Evolutionary conservation across 1,140 invertebrate species (phyloP).

Genomic region (Drosophila bocki): DNA sequence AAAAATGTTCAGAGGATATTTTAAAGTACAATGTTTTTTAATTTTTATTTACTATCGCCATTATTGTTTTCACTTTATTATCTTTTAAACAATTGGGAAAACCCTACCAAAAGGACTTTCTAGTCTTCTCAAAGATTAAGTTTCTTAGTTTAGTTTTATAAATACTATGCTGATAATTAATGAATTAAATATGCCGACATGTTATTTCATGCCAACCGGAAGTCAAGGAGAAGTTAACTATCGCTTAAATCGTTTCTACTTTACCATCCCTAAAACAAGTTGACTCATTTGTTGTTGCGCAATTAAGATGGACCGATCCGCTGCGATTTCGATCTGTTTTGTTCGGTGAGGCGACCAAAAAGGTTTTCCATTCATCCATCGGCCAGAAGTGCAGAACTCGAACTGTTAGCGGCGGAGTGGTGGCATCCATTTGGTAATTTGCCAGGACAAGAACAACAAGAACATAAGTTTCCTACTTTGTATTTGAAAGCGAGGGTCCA

Average conservation of each 20-base stretch:
- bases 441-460: constrained; percentile 49
- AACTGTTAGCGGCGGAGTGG: constrained; percentile 58
- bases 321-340: constrained; percentile 59
- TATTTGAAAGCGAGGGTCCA: constrained; percentile 33
- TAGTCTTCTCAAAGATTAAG: too few species aligned
- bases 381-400: constrained; percentile 40
- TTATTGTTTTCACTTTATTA: too few species aligned
- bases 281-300: constrained; percentile 36
- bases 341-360: constrained; percentile 39
- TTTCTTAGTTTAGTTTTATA: not conserved
- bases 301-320: constrained; percentile 41
- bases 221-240: not conserved
- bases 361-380: constrained; percentile 32
- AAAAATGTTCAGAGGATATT: too few species aligned
- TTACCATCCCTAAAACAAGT: constrained; percentile 1
- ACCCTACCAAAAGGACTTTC: too few species aligned
- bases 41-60: too few species aligned
- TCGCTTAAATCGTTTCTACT: not conserved
- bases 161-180: not conserved
- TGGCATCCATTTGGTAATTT: constrained; percentile 71
- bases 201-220: not conserved
- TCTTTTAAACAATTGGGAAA: too few species aligned
- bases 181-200: not conserved
- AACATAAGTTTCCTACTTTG: constrained; percentile 57
- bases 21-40: too few species aligned